Base-by-base conservation (phyloP, 2,888 invertebrate species). In the Entomobrya proxima region DNA sequence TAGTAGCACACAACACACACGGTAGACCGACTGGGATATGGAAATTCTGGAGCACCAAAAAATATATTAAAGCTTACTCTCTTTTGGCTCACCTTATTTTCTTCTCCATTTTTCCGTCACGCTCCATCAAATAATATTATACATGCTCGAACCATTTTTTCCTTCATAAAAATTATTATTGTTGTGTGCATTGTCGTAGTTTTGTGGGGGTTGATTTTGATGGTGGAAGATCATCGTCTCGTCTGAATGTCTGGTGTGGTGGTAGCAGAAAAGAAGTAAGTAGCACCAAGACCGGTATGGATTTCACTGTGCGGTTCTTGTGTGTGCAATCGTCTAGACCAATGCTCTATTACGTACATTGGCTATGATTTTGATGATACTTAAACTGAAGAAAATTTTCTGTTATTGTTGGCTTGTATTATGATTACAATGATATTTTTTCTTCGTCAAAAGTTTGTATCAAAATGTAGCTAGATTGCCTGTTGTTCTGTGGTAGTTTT, bases 161-260 rank as follows among this genome's bases (percentile, higher is more conserved):
- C 64, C 21, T 78, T 78, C 78, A 78, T 78, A 78, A 78, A 78
- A 78, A 50, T 67, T 64, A 61, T 61, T 32, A 61, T 15, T 32
- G 15, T 47, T 15, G 6, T 32, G 7, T 27, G 55, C 11, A 15
- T 55, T 55, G 27, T 27, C 27, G 55, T 55, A 27, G 24, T 55
- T 24, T 18, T 2, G n/a, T 52, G 30, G 18, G 47, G 74, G 32
- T 50, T n/a, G 74, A 15, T 61, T 32, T 30, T 32, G 9, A n/a
- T 61, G n/a, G 61, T 61, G 55, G 15, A 9, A 55, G 37, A 64
- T 64, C 64, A 64, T 52, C 3, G 18, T 52, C 52, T 44, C 44
- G 13, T 13, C n/a, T 44, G 44, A 44, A 44, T 44, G n/a, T 52
- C 18, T 52, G 21, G n/a, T 30, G 58, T 30, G 13, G 27, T 4